Evolutionary conservation across 2,113 vertebrate species (phyloP).

Genomic region (Desmodus rotundus): DNA sequence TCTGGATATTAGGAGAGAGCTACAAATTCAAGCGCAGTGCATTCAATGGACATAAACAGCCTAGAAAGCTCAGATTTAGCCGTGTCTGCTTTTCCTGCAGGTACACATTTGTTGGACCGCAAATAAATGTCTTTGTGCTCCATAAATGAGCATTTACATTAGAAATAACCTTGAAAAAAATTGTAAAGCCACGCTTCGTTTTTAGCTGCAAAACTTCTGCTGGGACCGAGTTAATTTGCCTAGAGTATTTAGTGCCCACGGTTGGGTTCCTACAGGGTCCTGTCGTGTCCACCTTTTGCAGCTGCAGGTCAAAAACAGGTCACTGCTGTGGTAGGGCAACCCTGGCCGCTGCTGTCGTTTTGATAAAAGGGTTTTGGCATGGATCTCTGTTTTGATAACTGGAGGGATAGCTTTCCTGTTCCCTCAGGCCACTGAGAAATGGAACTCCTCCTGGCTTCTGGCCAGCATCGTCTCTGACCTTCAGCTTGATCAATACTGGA

Average conservation of each 20-base stretch:
- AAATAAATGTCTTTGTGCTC: neutral
- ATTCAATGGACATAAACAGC: neutral
- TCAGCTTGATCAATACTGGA: neutral
- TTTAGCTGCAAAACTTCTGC: neutral
- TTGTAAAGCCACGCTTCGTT: neutral
- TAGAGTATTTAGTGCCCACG: neutral
- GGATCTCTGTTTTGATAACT: neutral
- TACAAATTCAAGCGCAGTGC: neutral
- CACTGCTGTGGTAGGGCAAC: neutral
- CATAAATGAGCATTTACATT: neutral
- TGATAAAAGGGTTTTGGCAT: neutral
- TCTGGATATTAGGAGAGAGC: neutral
- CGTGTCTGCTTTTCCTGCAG: neutral
- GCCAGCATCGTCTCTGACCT: neutral
- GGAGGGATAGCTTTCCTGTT: neutral
- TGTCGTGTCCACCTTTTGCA: neutral
- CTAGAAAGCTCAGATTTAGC: neutral
- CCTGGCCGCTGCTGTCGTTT: neutral
- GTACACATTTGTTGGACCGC: neutral
- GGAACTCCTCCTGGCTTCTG: neutral
- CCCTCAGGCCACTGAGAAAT: neutral
- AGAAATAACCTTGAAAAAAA: neutral
- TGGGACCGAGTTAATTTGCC: neutral
- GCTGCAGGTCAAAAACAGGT: neutral
- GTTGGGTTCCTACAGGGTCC: accelerated